Conservation (phyloP, 2,888 invertebrate species). For the Callosobruchus maculatus region DNA sequence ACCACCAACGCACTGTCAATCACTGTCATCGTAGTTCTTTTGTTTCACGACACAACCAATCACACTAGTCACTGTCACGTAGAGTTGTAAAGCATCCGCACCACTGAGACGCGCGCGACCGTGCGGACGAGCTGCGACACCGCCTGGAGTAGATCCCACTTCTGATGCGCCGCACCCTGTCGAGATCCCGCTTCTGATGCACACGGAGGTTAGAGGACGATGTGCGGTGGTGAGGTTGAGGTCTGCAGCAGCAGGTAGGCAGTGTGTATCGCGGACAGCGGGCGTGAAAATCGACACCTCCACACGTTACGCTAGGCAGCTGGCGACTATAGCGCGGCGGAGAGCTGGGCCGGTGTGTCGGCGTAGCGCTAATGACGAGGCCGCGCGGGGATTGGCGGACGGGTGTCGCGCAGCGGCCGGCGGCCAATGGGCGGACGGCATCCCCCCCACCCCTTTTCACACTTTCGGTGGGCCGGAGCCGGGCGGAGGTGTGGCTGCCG, state of each 20-base stretch:
- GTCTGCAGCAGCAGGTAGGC: not conserved
- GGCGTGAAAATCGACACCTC: constrained; percentile 48
- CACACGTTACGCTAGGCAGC: constrained; percentile 44
- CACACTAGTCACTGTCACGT: not conserved
- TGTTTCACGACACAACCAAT: not conserved
- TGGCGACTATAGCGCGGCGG: constrained; percentile 47
- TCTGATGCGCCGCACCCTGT: not conserved
- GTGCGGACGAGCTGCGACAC: not conserved
- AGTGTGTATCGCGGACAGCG: constrained; percentile 9
- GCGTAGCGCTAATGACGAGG: constrained; percentile 51
- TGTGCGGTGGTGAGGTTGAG: not conserved
- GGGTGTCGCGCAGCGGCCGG: constrained; percentile 43
- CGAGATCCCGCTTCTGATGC: not conserved
- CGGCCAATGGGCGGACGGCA: constrained; percentile 48
- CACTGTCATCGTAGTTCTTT: not conserved
- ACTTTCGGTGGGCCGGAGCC: constrained; percentile 47
- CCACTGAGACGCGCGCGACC: not conserved
- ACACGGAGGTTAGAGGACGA: not conserved
- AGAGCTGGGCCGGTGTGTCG: constrained; percentile 42
- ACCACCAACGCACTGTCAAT: not conserved
- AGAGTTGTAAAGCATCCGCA: not conserved
- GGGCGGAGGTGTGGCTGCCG: constrained; percentile 9
- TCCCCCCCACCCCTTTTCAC: constrained; percentile 49
- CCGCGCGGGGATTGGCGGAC: constrained; percentile 44
- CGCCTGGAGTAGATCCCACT: not conserved